Evolutionary conservation across 2,888 invertebrate species (phyloP), one percentile per base, ranked within the genome.

Genomic region (Thumatha senex): DNA sequence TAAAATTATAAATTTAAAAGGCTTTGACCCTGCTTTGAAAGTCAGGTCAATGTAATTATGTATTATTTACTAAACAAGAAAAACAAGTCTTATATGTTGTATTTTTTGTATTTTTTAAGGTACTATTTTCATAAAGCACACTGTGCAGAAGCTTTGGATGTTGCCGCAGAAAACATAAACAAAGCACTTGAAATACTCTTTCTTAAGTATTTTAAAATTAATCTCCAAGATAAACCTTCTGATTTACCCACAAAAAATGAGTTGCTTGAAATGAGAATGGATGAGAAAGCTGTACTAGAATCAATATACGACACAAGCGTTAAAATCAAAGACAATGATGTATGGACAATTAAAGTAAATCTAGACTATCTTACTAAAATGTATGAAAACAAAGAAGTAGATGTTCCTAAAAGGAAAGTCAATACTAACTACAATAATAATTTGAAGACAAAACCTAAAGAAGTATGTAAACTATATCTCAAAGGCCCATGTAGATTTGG

Each of bases 231-330:
- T 0, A 82, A 80, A 59, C 82, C 83, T 1, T 81, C 89, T 40
- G 80, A 89, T 59, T 74, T 90, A 49, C 85, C 92, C 0, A 80
- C 92, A 4, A 79, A 83, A 56, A 71, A 87, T 2, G 94, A 95
- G 67, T 72, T 95, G 36, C 58, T 93, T 29, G 95, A 95, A 76
- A 94, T 94, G 84, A 92, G 94, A 54, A 83, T 82, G 9, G 96
- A 96, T 49, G 96, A 97, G 72, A 94, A 94, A 78, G 93, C 94
- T 57, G 95, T 95, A 0, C 81, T 97, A 31, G 93, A 95, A 81
- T 96, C 96, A 12, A 96, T 96, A 58, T 97, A 96, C 68, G 96
- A 95, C 53, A 85, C 92, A 30, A 90, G 92, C 30, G 96, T 95
- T 76, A 91, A 88, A 67, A 94, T 94, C 55, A 95, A 95, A 75